phyloP scores from a whole-genome alignment of 2,797 vertebrate species.

The Halcyon badia region DNA sequence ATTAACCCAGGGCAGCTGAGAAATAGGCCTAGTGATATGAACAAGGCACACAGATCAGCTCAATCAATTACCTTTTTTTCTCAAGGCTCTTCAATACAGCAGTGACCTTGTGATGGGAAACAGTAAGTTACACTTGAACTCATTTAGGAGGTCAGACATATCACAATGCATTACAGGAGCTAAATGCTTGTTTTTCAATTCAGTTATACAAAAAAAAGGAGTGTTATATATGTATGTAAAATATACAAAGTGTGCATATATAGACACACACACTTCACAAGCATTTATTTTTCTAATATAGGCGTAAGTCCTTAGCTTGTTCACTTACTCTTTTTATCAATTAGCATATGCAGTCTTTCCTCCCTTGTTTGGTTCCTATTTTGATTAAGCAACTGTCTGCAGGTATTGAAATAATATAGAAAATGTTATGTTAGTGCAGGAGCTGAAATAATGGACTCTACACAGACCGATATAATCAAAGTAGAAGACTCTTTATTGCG shows the following conservation, averaged over 20 bases:
- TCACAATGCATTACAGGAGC: constrained; percentile 50
- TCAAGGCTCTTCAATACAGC: constrained; percentile 86
- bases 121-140: constrained; percentile 87
- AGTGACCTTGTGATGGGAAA: constrained; percentile 90
- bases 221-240: neutral
- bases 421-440: neutral
- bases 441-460: no score
- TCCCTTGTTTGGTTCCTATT: neutral
- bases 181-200: constrained; percentile 10
- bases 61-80: constrained; percentile 87
- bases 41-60: constrained; percentile 87
- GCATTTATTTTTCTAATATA: neutral
- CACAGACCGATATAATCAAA: no score
- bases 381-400: neutral
- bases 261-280: neutral
- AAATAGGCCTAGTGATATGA: constrained; percentile 91
- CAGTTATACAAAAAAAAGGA: neutral
- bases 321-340: neutral
- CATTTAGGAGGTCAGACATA: constrained; percentile 85
- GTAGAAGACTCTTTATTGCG: no score
- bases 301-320: neutral
- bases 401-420: neutral
- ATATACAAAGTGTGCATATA: neutral
- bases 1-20: constrained; percentile 93
- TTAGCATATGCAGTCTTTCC: neutral